A percentile compares a stretch with the other conserved stretches of the same genome.
phyloP scores from a whole-genome alignment of 2,113 vertebrate species.

The Corvus cornix region DNA sequence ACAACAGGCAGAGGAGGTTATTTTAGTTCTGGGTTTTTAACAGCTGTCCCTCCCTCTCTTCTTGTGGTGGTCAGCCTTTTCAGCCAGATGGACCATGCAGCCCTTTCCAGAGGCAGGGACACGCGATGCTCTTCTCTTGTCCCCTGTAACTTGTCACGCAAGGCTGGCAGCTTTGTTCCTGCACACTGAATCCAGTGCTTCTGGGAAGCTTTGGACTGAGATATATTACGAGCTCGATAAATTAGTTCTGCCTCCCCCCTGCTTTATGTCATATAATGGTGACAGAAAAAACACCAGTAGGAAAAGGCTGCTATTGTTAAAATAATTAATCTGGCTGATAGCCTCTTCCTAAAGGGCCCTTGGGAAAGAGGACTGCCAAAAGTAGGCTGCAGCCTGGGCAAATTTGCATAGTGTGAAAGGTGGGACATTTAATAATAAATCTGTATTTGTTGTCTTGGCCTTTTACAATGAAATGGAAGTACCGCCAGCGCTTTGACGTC shows the following conservation, averaged over 20 bases:
- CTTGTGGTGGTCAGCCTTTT: background rate
- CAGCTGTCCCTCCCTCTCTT: background rate
- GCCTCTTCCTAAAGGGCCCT: conserved; percentile 61
- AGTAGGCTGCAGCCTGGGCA: conserved; percentile 47
- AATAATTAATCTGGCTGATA: conserved; percentile 68
- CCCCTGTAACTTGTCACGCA: background rate
- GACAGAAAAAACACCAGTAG: conserved; percentile 50
- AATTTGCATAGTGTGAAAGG: conserved; percentile 56
- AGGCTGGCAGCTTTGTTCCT: background rate
- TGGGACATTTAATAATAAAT: conserved; percentile 51
- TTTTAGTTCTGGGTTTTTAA: background rate
- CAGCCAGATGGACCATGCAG: background rate
- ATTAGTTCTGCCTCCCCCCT: conserved; percentile 16
- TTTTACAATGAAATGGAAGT: conserved; percentile 2
- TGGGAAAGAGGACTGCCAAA: conserved; percentile 57
- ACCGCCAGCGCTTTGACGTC: background rate
- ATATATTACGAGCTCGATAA: background rate
- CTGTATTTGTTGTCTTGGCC: conserved; percentile 41
- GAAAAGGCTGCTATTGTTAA: conserved; percentile 63
- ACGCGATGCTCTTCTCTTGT: accelerated
- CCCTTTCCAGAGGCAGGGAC: background rate
- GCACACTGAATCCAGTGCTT: background rate
- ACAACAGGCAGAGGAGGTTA: background rate
- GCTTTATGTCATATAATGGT: conserved; percentile 40
- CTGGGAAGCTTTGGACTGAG: conserved; percentile 12